phyloP scores from a whole-genome alignment of 2,888 invertebrate genomes.

The Diplazon laetatorius region DNA sequence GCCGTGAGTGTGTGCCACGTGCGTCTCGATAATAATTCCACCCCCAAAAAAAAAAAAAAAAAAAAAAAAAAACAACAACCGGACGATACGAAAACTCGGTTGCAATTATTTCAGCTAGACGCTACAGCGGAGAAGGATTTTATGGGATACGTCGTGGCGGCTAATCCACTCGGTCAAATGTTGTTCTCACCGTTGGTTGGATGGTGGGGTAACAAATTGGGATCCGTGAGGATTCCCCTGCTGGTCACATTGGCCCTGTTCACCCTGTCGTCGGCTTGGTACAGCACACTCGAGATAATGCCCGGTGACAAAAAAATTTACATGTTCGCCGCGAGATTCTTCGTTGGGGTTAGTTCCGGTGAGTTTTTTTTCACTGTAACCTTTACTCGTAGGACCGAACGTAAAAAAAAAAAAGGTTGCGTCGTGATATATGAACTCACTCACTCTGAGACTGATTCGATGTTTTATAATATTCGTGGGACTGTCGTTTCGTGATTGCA shows the following conservation, averaged over 20 bases:
- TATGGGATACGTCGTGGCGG: conserved; percentile 92
- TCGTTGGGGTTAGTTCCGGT: conserved; percentile 94
- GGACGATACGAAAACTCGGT: conserved; percentile 52
- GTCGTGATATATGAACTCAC: too few species aligned
- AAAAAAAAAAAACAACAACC: neutral
- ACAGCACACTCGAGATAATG: conserved; percentile 90
- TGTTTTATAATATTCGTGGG: too few species aligned
- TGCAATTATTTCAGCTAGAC: conserved; percentile 88
- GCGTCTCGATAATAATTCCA: too few species aligned
- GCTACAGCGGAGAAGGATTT: conserved; percentile 91
- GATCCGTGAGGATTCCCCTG: conserved; percentile 89
- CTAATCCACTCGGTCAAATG: conserved; percentile 94
- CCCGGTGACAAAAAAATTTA: conserved; percentile 87
- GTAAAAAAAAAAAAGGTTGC: too few species aligned
- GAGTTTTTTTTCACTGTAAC: too few species aligned
- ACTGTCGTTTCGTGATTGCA: too few species aligned
- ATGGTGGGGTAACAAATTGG: conserved; percentile 91
- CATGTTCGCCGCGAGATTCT: conserved; percentile 90
- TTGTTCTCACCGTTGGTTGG: conserved; percentile 92
- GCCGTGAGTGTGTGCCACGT: neutral
- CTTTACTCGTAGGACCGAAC: too few species aligned
- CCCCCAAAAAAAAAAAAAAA: too few species aligned
- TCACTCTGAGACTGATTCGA: too few species aligned
- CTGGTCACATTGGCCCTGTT: conserved; percentile 88
- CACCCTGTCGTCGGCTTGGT: conserved; percentile 88